These are phyloP conservation scores for Samia ricini DNA, from an alignment of 1,140 invertebrate genomes.

Conservation along the genomic window DNA sequence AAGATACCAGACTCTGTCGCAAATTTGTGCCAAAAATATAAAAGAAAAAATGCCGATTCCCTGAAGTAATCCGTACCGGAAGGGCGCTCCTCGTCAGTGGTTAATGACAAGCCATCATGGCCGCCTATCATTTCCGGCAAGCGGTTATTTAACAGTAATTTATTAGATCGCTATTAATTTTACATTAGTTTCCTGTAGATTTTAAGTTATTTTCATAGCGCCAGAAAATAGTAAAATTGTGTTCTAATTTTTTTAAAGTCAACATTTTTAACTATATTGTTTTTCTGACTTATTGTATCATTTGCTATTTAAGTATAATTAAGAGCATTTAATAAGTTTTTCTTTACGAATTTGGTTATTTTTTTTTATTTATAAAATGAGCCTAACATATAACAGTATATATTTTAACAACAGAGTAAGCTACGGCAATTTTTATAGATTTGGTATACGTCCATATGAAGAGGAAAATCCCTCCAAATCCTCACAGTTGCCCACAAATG, in stretches of 20 bases:
- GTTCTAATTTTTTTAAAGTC: too few species aligned
- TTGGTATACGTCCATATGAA: neutral
- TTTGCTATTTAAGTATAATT: too few species aligned
- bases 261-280: too few species aligned
- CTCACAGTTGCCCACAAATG: neutral
- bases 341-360: too few species aligned
- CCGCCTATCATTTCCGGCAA: neutral
- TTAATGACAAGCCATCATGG: neutral
- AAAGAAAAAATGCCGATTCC: neutral
- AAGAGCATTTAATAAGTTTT: too few species aligned
- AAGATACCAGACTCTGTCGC: neutral
- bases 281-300: too few species aligned
- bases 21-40: neutral
- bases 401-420: too few species aligned
- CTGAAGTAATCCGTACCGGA: neutral
- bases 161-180: neutral
- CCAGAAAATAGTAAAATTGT: neutral
- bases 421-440: neutral
- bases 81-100: neutral
- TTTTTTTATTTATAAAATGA: too few species aligned
- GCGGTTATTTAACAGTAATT: neutral
- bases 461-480: neutral
- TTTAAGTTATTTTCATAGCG: neutral
- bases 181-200: neutral
- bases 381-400: too few species aligned